phyloP scores from a whole-genome alignment of 2,797 vertebrate species.

The Aselliscus stoliczkanus region DNA sequence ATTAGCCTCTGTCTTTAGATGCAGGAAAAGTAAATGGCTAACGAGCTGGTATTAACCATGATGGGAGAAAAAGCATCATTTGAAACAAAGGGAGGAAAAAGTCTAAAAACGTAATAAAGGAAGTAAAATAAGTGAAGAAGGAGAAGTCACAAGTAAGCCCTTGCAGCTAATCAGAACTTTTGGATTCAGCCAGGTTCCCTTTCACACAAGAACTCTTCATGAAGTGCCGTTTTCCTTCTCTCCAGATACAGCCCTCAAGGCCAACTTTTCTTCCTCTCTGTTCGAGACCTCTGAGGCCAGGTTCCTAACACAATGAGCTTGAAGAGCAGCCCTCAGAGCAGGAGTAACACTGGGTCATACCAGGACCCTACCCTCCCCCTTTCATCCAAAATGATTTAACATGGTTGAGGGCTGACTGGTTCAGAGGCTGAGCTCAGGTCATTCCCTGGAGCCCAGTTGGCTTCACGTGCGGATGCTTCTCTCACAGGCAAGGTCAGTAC shows the following conservation, averaged over 20 bases:
- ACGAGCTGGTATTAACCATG: conserved; percentile 33
- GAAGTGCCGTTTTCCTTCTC: conserved; percentile 64
- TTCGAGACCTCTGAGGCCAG: conserved; percentile 30
- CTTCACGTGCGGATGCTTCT: too few relatives aligned
- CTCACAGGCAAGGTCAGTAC: not conserved
- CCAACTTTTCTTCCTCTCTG: conserved; percentile 69
- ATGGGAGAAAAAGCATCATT: conserved; percentile 54
- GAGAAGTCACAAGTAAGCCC: conserved; percentile 58
- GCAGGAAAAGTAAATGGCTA: conserved; percentile 73
- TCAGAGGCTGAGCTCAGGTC: too few relatives aligned
- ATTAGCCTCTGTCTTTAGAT: conserved; percentile 77
- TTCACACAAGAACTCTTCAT: conserved; percentile 68
- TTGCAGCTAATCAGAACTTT: conserved; percentile 73
- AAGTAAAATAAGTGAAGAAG: conserved; percentile 28
- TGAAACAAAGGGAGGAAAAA: conserved; percentile 39
- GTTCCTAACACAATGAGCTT: conserved; percentile 52
- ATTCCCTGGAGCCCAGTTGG: not conserved
- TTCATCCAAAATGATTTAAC: not conserved
- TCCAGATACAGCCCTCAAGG: conserved; percentile 68
- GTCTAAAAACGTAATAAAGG: conserved; percentile 16
- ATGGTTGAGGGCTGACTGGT: too few relatives aligned
- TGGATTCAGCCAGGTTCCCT: not conserved
- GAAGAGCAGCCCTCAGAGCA: not conserved
- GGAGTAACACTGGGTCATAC: rapidly evolving
- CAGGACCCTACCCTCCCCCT: not conserved